A percentile compares a stretch with the other conserved stretches of the same genome.
These are phyloP conservation scores for Yasuhikotakia modesta DNA, from an alignment of 2,797 vertebrate genomes.

Conservation along the genomic window DNA sequence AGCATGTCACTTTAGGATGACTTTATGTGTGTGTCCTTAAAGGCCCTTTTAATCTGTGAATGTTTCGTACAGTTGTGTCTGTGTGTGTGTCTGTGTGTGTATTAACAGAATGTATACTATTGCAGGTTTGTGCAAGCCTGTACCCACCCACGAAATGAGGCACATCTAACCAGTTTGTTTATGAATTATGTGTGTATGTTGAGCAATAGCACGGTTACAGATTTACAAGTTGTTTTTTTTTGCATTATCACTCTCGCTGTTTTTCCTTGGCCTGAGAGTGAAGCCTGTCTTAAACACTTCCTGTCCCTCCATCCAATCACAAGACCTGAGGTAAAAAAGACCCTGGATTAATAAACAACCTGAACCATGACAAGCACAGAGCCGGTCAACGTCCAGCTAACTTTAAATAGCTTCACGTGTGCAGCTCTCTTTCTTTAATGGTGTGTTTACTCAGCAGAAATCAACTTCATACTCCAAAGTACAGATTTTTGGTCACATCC, in stretches of 20 bases:
- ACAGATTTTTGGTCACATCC: too few relatives aligned
- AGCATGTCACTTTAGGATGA: background rate
- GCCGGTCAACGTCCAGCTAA: background rate
- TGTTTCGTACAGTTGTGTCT: background rate
- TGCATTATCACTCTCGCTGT: conserved; percentile 8
- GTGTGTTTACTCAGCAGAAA: background rate
- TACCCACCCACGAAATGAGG: conserved; percentile 15
- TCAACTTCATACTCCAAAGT: too few relatives aligned
- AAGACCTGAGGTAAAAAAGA: conserved; percentile 2
- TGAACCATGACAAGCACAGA: background rate
- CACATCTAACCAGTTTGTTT: conserved; percentile 23
- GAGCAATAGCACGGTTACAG: conserved; percentile 23
- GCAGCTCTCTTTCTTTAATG: background rate
- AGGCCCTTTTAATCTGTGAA: conserved; percentile 15
- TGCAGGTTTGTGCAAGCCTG: conserved; percentile 53
- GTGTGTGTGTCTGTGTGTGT: too few relatives aligned
- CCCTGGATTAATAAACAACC: conserved; percentile 18
- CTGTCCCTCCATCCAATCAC: conserved; percentile 10
- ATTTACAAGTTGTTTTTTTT: conserved; percentile 16
- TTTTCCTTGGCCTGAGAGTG: conserved; percentile 30
- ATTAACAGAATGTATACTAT: conserved; percentile 33
- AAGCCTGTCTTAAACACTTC: conserved; percentile 22
- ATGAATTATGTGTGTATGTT: conserved; percentile 26
- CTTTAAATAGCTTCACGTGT: background rate
- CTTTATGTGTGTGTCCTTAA: conserved; percentile 19